These are phyloP conservation scores for Pagetopsis macropterus DNA, from an alignment of 2,797 vertebrate genomes.

Conservation along the genomic window DNA sequence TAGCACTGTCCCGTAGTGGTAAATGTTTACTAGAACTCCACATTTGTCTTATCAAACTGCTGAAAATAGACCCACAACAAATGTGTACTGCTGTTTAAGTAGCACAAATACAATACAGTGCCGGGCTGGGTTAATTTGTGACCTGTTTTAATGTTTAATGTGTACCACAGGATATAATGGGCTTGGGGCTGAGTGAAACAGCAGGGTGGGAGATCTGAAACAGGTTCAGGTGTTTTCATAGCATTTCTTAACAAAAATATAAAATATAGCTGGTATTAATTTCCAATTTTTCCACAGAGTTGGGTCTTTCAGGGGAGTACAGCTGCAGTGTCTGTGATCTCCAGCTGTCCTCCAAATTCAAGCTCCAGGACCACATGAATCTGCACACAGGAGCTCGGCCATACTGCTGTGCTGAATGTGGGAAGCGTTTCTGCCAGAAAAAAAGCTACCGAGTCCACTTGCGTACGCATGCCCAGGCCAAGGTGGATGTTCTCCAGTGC, in stretches of 20 bases:
- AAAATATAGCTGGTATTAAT: background rate
- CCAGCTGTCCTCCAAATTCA: slow-evolving; percentile 73
- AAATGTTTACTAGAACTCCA: background rate
- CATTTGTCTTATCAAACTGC: background rate
- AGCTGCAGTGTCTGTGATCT: slow-evolving; percentile 78
- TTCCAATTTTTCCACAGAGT: slow-evolving; percentile 36
- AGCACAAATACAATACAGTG: background rate
- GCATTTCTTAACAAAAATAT: background rate
- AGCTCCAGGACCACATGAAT: slow-evolving; percentile 83
- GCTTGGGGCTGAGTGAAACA: background rate
- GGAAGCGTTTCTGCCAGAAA: slow-evolving; percentile 84
- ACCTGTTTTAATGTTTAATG: background rate
- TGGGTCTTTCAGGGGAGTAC: slow-evolving; percentile 49
- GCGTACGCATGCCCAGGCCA: slow-evolving; percentile 74
- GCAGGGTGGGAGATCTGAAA: background rate
- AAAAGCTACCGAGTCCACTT: slow-evolving; percentile 82
- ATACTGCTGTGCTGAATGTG: slow-evolving; percentile 83
- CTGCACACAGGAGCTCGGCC: slow-evolving; percentile 82
- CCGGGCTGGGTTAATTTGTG: background rate
- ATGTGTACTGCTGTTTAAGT: background rate
- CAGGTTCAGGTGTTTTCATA: background rate
- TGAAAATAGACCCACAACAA: background rate
- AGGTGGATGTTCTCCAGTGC: slow-evolving; percentile 58
- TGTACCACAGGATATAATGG: background rate
- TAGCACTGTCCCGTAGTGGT: background rate